A percentile compares a stretch with the other conserved stretches of the same genome.
phyloP scores from a whole-genome alignment of 2,888 invertebrate species.

The Linnaemya tessellans region DNA sequence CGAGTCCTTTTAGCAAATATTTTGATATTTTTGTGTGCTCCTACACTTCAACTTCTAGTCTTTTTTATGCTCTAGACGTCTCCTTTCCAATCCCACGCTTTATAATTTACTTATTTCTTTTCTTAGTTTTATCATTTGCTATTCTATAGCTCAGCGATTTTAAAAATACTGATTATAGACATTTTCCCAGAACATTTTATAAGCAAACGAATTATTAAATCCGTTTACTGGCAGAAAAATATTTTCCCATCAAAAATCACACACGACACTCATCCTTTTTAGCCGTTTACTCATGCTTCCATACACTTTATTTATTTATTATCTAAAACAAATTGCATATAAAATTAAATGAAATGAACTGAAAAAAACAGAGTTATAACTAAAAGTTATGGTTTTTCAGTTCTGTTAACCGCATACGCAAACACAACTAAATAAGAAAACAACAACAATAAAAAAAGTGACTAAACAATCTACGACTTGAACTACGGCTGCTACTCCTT shows the following conservation, averaged over 20 bases:
- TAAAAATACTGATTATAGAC: background rate
- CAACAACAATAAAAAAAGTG: background rate
- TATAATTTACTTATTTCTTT: background rate
- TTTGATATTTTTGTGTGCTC: too few species aligned
- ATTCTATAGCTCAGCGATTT: background rate
- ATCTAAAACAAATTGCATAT: slow-evolving; percentile 56
- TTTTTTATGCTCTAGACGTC: too few species aligned
- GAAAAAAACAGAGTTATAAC: slow-evolving; percentile 56
- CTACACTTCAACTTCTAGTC: too few species aligned
- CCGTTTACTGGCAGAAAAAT: slow-evolving; percentile 33
- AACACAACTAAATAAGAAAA: slow-evolving; percentile 5
- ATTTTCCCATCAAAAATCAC: slow-evolving; percentile 59
- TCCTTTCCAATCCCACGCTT: background rate
- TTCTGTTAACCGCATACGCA: slow-evolving; percentile 41
- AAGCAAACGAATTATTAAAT: slow-evolving; percentile 39
- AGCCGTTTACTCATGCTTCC: slow-evolving; percentile 25
- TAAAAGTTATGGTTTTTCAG: slow-evolving; percentile 65
- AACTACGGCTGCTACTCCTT: slow-evolving; percentile 17
- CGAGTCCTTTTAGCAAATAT: too few species aligned
- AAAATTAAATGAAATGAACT: slow-evolving; percentile 57
- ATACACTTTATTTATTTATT: slow-evolving; percentile 58
- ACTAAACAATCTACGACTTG: slow-evolving; percentile 27
- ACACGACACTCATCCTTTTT: slow-evolving; percentile 45
- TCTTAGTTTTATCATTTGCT: background rate
- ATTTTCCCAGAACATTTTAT: slow-evolving; percentile 20